Evolutionary conservation across 2,888 invertebrate genomes (phyloP), one percentile per base, ranked within the genome.

Genomic region (Crematogaster levior): DNA sequence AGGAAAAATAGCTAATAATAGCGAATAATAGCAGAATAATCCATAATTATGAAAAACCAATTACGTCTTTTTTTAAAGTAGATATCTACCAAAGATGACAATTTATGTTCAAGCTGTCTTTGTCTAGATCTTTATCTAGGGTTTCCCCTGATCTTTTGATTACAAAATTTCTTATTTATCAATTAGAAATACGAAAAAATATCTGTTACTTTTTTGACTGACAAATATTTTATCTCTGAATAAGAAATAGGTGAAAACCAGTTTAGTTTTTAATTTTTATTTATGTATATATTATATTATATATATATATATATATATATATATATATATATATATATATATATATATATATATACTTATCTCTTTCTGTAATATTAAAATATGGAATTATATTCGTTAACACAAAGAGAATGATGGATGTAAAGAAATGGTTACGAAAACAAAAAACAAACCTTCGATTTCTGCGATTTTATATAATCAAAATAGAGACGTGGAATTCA

Each of bases 1-100:
- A 30, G 37, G 68, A 68, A 79, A 70, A 79, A 51, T 15, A 3
- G 37, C 15, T 66, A n/a, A n/a, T n/a, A n/a, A n/a, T n/a, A n/a
- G 15, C 18, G 18, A 1, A 12, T 9, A 24, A 34, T 37, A 34
- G 30, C n/a, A 63, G 10, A 61, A 60, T 18, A 34, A 5, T 60
- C n/a, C 12, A n/a, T 68, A 70, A 70, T 56, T 34, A 46, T 37
- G 1, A 46, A 46, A 51, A 18, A 21, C 4, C 60, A 27, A 21
- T 48, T 34, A 63, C 4, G 24, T 65, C 21, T 65, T n/a, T 4
- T 48, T 37, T 65, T 1, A 37, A 37, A 10, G 24, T 5, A 48
- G 7, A 46, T 46, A 65, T n/a, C 43, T 43, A 46, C 3, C 27
- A n/a, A n/a, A 61, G 24, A 24, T 9, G 10, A 15, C 27, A 43